phyloP scores from a whole-genome alignment of 2,888 invertebrate genomes.

The Drosophila crucigera region DNA sequence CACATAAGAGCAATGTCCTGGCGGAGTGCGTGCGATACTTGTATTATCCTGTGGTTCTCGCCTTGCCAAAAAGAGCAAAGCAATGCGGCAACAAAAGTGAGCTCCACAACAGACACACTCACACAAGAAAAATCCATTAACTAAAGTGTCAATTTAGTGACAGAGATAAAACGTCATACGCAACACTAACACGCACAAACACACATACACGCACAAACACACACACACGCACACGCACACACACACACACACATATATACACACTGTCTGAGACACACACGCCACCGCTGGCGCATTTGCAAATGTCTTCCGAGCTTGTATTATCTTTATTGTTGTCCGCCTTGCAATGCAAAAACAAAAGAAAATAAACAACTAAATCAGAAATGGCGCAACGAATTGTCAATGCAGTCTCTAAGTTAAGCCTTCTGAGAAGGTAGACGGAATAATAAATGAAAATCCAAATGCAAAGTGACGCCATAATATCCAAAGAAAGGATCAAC shows the following conservation, averaged over 20 bases:
- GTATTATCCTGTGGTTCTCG: constrained; percentile 32
- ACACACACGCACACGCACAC: constrained; percentile 10
- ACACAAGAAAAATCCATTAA: constrained; percentile 82
- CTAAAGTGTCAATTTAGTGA: constrained; percentile 85
- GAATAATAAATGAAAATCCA: background rate
- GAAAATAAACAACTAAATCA: constrained; percentile 14
- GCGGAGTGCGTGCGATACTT: constrained; percentile 56
- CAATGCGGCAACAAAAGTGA: constrained; percentile 47
- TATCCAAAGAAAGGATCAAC: background rate
- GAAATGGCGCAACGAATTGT: constrained; percentile 11
- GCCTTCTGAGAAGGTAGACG: background rate
- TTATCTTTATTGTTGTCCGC: constrained; percentile 40
- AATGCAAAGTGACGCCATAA: background rate
- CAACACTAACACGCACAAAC: constrained; percentile 43
- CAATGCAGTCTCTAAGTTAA: constrained; percentile 12
- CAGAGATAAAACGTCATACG: constrained; percentile 82
- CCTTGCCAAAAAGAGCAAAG: constrained; percentile 52
- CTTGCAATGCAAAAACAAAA: constrained; percentile 35
- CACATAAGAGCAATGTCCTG: constrained; percentile 56
- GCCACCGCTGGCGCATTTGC: constrained; percentile 23
- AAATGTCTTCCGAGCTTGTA: constrained; percentile 23
- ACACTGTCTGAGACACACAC: constrained; percentile 1
- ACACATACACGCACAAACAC: constrained; percentile 33
- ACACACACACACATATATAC: constrained; percentile 7
- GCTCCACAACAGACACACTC: constrained; percentile 59